These are phyloP conservation scores for Cerceris rybyensis DNA, from an alignment of 2,888 invertebrate species.

Conservation along the genomic window DNA sequence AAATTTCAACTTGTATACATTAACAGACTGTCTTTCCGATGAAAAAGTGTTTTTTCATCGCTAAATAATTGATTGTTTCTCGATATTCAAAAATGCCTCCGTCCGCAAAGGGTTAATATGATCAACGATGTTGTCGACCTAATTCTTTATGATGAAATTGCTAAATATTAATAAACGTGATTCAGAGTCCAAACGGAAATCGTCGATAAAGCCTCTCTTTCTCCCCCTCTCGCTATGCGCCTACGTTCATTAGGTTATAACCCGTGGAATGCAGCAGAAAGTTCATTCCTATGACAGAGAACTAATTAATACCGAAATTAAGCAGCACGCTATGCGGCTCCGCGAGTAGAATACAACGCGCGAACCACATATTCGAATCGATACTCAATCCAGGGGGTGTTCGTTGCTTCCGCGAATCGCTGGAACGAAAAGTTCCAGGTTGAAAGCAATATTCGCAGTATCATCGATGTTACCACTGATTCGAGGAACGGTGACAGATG, in stretches of 20 bases:
- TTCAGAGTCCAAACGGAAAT: too few species aligned
- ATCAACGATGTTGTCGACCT: too few species aligned
- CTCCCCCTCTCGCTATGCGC: background rate
- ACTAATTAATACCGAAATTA: conserved; percentile 41
- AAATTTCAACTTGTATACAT: too few species aligned
- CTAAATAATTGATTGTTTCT: too few species aligned
- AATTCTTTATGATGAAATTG: too few species aligned
- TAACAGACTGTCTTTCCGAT: too few species aligned
- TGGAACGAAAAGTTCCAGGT: background rate
- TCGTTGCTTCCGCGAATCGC: conserved; percentile 17
- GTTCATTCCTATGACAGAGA: background rate
- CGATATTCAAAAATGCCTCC: too few species aligned
- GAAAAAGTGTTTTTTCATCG: too few species aligned
- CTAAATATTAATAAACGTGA: too few species aligned
- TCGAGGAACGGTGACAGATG: background rate
- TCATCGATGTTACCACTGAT: conserved; percentile 1
- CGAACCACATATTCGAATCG: conserved; percentile 30
- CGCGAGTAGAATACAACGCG: conserved; percentile 4
- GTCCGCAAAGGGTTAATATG: too few species aligned
- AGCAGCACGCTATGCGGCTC: conserved; percentile 21
- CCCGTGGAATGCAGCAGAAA: background rate
- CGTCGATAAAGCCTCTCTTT: background rate
- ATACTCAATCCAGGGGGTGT: conserved; percentile 23
- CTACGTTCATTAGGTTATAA: background rate
- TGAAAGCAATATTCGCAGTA: background rate